Evolutionary conservation across 2,113 vertebrate genomes (phyloP), one percentile per base, ranked within the genome.

Genomic region (Passerina amoena): DNA sequence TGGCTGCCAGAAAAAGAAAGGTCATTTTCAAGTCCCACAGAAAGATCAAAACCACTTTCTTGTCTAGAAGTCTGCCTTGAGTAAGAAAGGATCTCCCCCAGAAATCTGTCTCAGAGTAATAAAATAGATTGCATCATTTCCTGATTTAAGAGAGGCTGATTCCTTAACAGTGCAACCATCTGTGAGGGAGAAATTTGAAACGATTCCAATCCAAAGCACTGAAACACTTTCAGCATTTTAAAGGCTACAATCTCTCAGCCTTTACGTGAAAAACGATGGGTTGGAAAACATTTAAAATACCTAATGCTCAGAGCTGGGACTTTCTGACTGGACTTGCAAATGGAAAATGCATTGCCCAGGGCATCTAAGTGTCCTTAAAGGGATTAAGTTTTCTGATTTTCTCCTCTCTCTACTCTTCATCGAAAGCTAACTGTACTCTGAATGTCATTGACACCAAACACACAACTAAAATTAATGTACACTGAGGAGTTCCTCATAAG

Each of bases 141-240:
- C 96, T 92, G 92, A 72, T 92, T 93, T 90, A 84, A 95, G 88
- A 93, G 82, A 64, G 69, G 86, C 88, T 0, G 23, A 86, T 53
- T 90, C 86, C 92, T 97, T 95, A 96, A 97, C 96, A 90, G 96
- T 88, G 93, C 94, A 96, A 72, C 96, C 96, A 96, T 96, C 96
- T 97, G 96, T 94, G 94, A 90, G 96, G 77, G 72, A 82, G 92
- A 96, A 94, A 45, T 53, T 84, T 96, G 96, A 97, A 94, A 94
- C 8, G 0, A 82, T 96, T 96, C 96, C 96, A 97, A 71, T 19
- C 35, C 53, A 56, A 89, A 95, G 92, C 82, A 86, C 45, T 94
- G 86, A 93, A 97, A 95, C 88, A 86, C 88, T 96, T 96, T 31
- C 70, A 94, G 96, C 93, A 92, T 97, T 96, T 93, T 91, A 95